Evolutionary conservation across 2,888 invertebrate species (phyloP), one percentile per base, ranked within the genome.

Genomic region (Tiliacea citrago): DNA sequence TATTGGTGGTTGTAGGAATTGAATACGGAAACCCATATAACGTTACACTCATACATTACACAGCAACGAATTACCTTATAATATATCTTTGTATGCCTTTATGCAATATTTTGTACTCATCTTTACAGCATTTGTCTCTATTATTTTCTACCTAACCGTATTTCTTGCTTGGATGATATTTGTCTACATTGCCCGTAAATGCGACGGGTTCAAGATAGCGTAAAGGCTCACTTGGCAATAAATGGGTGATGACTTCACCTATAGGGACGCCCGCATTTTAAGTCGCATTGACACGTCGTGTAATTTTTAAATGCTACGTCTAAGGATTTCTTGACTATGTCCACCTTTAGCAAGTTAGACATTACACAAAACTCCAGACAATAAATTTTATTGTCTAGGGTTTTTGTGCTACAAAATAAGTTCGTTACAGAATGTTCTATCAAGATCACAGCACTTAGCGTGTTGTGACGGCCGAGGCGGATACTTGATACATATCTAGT

Each of bases 11-110:
- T n/a, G n/a, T 51, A 51, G 45, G 13, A 24, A 24, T 72, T 55
- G 21, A 16, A 39, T 68, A 39, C 6, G 18, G 18, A 69, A 68
- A 76, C 61, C n/a, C n/a, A 0, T 75, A 29, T 29, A 29, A 61
- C 2, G 67, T 13, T 29, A 3, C 16, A 35, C 1, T 18, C 1
- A 16, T 29, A 57, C 9, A 57, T 16, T 35, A 7, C 16, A n/a
- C 21, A 21, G 21, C 21, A 42, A 16, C 2, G 1, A 62, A 42
- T 16, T 42, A 42, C 39, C 16, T n/a, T n/a, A 39, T 42, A 29
- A 29, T 2, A 29, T 29, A 29, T 16, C 8, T n/a, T 4, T n/a
- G n/a, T n/a, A 21, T 39, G 39, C 8, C 24, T 47, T 2, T 47
- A 21, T 47, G 9, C 21, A 47, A 29, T 21, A 21, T 29, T 29